These are phyloP conservation scores for Uloborus diversus DNA, from an alignment of 1,140 invertebrate species.

Conservation along the genomic window DNA sequence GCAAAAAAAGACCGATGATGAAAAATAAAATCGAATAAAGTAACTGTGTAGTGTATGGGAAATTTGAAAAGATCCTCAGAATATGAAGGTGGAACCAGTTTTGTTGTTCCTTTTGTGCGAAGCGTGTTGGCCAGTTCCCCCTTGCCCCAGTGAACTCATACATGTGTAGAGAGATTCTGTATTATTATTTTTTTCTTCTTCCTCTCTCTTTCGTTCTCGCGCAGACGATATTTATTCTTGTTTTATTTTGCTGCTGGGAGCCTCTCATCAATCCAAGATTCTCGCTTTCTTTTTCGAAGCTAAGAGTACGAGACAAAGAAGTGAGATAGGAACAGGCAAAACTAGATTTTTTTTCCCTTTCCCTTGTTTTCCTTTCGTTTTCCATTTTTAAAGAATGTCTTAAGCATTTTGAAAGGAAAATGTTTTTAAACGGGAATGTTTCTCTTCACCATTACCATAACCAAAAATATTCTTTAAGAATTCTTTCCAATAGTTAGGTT, in stretches of 20 bases:
- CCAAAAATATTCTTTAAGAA: no score
- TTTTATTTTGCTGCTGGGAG: background rate
- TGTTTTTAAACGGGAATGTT: no score
- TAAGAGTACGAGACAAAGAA: background rate
- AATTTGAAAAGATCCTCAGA: background rate
- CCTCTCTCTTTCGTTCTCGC: background rate
- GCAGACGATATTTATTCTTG: no score
- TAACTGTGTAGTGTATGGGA: no score
- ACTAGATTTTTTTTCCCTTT: background rate
- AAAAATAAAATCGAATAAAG: background rate
- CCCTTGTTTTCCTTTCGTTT: background rate
- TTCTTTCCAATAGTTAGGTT: no score
- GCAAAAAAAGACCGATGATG: background rate
- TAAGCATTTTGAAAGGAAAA: no score
- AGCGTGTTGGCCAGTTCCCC: background rate
- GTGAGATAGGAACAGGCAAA: slow-evolving; percentile 1
- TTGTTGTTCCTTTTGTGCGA: background rate
- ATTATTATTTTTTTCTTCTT: background rate
- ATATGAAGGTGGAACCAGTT: background rate
- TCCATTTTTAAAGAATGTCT: slow-evolving; percentile 8
- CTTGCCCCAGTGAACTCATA: slow-evolving; percentile 18
- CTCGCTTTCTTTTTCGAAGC: background rate
- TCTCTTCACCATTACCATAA: no score
- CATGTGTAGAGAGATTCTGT: no score
- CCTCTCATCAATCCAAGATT: slow-evolving; percentile 23